Conservation (phyloP, 2,113 vertebrate species). For the Bettongia penicillata region DNA sequence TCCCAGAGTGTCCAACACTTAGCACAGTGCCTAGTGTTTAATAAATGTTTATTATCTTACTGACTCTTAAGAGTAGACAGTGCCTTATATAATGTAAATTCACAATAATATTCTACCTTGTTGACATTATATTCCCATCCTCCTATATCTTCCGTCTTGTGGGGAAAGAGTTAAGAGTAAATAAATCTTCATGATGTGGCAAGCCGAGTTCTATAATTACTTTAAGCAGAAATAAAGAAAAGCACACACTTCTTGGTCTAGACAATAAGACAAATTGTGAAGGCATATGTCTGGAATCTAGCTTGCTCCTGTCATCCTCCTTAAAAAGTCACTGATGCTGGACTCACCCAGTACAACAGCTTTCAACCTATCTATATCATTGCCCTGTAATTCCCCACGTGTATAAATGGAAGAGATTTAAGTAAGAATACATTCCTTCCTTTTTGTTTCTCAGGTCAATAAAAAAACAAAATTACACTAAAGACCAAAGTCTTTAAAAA, state of each 20-base stretch:
- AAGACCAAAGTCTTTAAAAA: conserved; percentile 1
- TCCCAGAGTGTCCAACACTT: not conserved
- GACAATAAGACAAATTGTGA: not conserved
- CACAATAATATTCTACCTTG: not conserved
- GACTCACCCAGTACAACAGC: not conserved
- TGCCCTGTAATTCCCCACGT: not conserved
- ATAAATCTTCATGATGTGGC: not conserved
- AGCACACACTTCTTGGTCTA: not conserved
- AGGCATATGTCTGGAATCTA: conserved; percentile 1
- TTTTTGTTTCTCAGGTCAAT: conserved; percentile 15
- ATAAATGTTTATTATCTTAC: not conserved
- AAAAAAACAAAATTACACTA: not conserved
- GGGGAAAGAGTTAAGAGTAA: not conserved
- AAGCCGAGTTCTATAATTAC: not conserved
- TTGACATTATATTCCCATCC: not conserved
- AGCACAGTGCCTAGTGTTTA: not conserved
- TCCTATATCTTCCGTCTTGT: not conserved
- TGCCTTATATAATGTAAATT: not conserved
- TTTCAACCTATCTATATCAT: not conserved
- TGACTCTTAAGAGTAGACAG: not conserved
- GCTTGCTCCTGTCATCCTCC: not conserved
- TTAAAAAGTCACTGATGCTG: not conserved
- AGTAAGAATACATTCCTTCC: not conserved
- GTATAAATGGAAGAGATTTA: conserved; percentile 8
- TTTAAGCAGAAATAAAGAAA: conserved; percentile 4